Base-by-base conservation (phyloP, 1,140 invertebrate species). In the Drosophila auraria region DNA sequence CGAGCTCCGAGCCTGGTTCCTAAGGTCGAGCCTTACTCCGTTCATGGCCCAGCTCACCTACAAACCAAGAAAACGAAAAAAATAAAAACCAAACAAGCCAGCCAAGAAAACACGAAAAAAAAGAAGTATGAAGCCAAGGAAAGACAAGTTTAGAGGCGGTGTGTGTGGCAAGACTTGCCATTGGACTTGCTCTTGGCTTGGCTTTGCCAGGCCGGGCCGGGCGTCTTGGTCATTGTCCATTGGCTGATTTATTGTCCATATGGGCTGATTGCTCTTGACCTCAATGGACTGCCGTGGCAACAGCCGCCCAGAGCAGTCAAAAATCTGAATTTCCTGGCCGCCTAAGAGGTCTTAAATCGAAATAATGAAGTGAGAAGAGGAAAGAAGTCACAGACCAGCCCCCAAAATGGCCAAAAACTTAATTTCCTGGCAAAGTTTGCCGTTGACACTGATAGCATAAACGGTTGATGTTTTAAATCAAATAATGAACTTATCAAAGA, bases 161-260 rank as follows among this genome's bases (percentile, higher is more conserved):
- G 56, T 42, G 44, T 59, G 56, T 42, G 58, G 68, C 81, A 42
- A 25, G 62, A 72, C 50, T 81, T 91, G 80, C 74, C 87, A 87
- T 91, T 91, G 89, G 89, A 91, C 89, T 91, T 91, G 89, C 89
- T 89, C 89, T 91, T 91, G 89, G 89, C 84, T 91, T 83, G 80
- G 25, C 27, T 17, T 58, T 64, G 57, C 82, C 17, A 8, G 53
- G 33, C n/a, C 33, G 53, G 53, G 33, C 53, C 33, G 53, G 53
- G 33, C 53, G 36, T 23, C 54, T 57, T 57, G 54, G 54, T 36
- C 54, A 57, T 57, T 57, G 40, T 40, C 36, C 74, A 90, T 90
- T 86, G 82, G 75, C 86, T 89, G 86, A 89, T 89, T 89, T 89
- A 90, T 83, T 71, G 64, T 57, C 54, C 83, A 77, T 60, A 80